These are phyloP conservation scores for Holotrichia oblita DNA, from an alignment of 1,140 invertebrate genomes.

Conservation along the genomic window DNA sequence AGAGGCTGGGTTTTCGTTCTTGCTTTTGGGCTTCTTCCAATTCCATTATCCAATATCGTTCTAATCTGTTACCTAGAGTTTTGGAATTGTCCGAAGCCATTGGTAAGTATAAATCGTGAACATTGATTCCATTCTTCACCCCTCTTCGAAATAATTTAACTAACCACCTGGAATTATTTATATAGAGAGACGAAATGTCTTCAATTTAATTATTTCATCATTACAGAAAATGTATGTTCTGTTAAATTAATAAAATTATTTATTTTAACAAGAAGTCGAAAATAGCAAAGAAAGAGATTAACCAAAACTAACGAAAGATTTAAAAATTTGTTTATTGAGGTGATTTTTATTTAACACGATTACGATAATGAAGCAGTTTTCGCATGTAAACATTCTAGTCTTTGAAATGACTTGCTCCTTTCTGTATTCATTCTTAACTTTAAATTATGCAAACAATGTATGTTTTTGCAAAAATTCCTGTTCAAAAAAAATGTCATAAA, in stretches of 20 bases:
- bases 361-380: no score
- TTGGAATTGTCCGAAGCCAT: conserved; percentile 32
- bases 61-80: conserved; percentile 13
- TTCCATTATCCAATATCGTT: conserved; percentile 23
- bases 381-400: no score
- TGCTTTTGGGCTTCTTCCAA: not conserved
- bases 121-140: not conserved
- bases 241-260: not conserved
- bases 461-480: no score
- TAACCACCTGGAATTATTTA: conserved; percentile 29
- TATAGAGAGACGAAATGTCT: no score
- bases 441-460: no score
- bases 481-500: no score
- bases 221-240: not conserved
- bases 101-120: not conserved
- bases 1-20: conserved; percentile 25
- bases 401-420: no score
- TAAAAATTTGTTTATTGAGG: no score
- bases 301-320: no score
- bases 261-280: not conserved
- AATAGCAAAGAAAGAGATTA: not conserved
- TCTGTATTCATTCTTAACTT: no score
- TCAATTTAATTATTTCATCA: no score
- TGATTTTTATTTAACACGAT: no score
- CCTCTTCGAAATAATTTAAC: conserved; percentile 27